Base-by-base conservation (phyloP, 2,888 invertebrate genomes). In the Dasysyrphus albostriatus region DNA sequence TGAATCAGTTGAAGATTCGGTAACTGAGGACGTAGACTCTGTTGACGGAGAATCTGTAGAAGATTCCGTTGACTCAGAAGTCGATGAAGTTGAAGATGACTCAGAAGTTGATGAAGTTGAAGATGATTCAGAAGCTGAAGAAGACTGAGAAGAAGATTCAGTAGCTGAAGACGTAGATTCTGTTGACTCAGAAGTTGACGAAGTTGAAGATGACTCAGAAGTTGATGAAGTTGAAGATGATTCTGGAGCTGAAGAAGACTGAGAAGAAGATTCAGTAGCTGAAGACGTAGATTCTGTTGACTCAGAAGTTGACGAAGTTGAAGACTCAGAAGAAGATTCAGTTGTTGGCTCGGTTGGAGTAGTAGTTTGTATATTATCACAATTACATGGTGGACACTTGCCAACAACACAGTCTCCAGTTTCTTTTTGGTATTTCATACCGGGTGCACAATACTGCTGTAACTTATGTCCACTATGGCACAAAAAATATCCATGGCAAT, bases 341-440 rank as follows among this genome's bases (percentile, higher is more conserved):
- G 67, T 49, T 0, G 72, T 10, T 14, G 47, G 19, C 0, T n/a
- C 51, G 1, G 47, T 32, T 32, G 59, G 24, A 29, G 39, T 24
- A 16, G 74, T 12, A 14, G 54, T 65, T 10, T 58, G 4, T 19
- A 14, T 0, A 10, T n/a, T 16, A 39, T 42, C 49, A 74, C 88
- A 88, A 58, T 88, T 76, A 56, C 89, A 89, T n/a, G 89, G 89
- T 24, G 89, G 88, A 49, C 89, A 89, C 14, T 80, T 85, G 2
- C 89, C 89, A 1, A 58, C 42, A 29, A 88, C 34, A 74, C 89
- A 89, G 1, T 32, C 34, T 8, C 61, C 70, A 19, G 59, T 63
- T 9, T 32, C 9, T 0, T 24, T 10, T 37, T 77, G 65, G 47
- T 83, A 89, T 51, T 82, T 88, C 14, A 72, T 51, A n/a, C 88